Evolutionary conservation across 2,113 vertebrate genomes (phyloP).

Genomic region (Odocoileus virginianus): DNA sequence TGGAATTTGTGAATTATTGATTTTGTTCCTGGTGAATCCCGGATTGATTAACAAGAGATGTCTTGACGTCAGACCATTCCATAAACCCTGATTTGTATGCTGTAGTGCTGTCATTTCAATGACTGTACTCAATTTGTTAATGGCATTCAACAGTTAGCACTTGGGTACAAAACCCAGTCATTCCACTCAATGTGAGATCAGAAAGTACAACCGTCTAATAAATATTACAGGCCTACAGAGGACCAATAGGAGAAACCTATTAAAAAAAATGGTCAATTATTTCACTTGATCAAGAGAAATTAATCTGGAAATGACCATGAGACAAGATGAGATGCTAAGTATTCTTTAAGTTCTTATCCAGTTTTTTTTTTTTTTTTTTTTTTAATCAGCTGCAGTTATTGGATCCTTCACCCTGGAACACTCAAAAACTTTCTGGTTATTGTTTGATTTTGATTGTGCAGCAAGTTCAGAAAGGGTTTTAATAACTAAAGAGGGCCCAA

Average conservation of each 20-base stretch:
- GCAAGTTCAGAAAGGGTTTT: not conserved
- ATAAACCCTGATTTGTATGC: accelerated
- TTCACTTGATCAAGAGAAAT: not conserved
- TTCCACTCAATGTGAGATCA: not conserved
- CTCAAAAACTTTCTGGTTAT: not conserved
- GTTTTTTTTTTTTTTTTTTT: not conserved
- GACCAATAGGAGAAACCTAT: not conserved
- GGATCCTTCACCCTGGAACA: not conserved
- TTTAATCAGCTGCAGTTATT: not conserved
- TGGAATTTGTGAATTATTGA: not conserved
- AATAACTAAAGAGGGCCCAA: not conserved
- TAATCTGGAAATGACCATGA: not conserved
- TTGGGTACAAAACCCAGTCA: not conserved
- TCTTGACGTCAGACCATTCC: not conserved
- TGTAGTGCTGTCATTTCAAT: not conserved
- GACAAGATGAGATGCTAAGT: not conserved
- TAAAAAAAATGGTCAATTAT: not conserved
- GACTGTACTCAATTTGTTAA: not conserved
- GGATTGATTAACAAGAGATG: not conserved
- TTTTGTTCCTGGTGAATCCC: not conserved
- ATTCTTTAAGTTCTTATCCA: not conserved
- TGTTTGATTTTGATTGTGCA: not conserved
- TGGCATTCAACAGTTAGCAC: not conserved
- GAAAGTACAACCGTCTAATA: not conserved
- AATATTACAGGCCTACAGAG: not conserved